phyloP scores from a whole-genome alignment of 2,797 vertebrate species.

The Chaetodon trifasciatus region DNA sequence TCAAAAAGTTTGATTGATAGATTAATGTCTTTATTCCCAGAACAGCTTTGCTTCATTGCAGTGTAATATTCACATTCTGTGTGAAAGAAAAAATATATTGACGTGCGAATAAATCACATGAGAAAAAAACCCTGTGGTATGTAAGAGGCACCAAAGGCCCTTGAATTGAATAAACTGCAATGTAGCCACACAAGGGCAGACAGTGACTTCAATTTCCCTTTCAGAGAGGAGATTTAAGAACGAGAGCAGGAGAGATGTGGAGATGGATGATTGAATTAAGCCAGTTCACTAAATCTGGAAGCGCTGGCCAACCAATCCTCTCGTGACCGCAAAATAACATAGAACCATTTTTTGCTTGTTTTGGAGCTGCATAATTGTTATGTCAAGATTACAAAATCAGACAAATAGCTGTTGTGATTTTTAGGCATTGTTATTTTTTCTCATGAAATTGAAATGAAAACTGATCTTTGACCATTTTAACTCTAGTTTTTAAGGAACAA shows the following conservation, averaged over 20 bases:
- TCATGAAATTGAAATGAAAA: background rate
- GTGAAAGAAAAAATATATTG: too few relatives aligned
- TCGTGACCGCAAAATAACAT: background rate
- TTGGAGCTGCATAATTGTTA: background rate
- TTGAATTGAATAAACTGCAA: background rate
- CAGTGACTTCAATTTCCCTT: background rate
- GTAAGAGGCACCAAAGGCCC: background rate
- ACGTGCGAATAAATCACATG: too few relatives aligned
- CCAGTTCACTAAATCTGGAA: slow-evolving; percentile 55
- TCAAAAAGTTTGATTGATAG: too few relatives aligned
- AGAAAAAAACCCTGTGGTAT: too few relatives aligned
- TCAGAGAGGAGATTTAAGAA: slow-evolving; percentile 1
- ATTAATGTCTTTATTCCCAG: too few relatives aligned
- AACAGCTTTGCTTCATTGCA: too few relatives aligned
- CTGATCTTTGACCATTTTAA: background rate
- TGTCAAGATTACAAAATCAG: background rate
- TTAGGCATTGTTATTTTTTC: background rate
- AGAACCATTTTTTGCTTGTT: background rate
- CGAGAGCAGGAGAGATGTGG: slow-evolving; percentile 1
- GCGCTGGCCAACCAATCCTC: slow-evolving; percentile 15
- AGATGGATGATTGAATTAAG: slow-evolving; percentile 51
- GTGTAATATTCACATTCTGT: too few relatives aligned
- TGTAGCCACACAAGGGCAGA: background rate
- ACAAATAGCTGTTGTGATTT: background rate
- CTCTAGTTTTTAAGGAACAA: background rate